Conservation (phyloP, 1,140 invertebrate species). For the Tigriopus japonicus region DNA sequence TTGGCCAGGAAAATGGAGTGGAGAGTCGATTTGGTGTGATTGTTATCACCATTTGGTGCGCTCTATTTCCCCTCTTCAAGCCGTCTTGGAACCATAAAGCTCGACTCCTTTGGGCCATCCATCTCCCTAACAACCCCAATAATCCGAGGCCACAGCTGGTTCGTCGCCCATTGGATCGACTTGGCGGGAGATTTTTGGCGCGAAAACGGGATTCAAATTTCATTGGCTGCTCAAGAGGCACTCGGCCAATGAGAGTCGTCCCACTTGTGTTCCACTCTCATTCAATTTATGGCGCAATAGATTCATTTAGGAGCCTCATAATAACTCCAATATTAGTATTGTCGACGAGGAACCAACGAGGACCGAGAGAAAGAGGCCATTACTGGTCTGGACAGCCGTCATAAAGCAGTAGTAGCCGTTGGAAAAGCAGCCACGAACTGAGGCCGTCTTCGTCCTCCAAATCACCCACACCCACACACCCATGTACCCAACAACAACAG, state of each 20-base stretch:
- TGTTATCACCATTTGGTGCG: no score
- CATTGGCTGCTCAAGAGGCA: background rate
- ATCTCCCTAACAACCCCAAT: background rate
- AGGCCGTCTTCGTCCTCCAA: no score
- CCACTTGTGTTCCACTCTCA: background rate
- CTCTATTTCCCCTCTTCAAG: no score
- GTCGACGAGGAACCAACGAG: background rate
- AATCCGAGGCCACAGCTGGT: background rate
- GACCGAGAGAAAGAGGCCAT: background rate
- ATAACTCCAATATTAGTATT: slow-evolving; percentile 4
- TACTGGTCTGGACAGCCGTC: background rate
- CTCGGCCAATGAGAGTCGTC: background rate
- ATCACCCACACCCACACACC: no score
- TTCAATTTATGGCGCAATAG: slow-evolving; percentile 3
- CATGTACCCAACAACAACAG: no score
- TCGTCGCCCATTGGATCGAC: background rate
- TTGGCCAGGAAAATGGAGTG: no score
- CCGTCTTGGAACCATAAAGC: no score
- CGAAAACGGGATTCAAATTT: background rate
- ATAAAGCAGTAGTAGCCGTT: no score
- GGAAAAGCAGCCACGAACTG: no score
- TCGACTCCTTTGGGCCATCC: background rate
- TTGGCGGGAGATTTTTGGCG: background rate
- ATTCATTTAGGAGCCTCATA: slow-evolving; percentile 3
- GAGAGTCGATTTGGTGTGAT: no score